These are phyloP conservation scores for Escarpia spicata DNA, from an alignment of 2,888 invertebrate genomes.

Conservation along the genomic window DNA sequence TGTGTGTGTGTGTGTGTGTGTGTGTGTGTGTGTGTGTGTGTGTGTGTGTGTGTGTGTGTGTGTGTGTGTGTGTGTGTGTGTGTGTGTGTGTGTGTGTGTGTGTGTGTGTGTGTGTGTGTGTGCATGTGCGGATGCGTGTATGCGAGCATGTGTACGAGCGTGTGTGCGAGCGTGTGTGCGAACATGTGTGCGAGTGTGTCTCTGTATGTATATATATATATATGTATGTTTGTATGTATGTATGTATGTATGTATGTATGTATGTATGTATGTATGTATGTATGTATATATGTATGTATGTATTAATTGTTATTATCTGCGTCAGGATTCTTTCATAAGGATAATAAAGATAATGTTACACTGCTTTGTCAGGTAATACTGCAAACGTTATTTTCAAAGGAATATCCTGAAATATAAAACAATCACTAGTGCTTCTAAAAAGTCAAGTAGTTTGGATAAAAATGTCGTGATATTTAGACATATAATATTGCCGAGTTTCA, in stretches of 20 bases:
- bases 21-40: not conserved
- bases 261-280: constrained; percentile 24
- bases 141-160: not conserved
- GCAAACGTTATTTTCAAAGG: too few relatives aligned
- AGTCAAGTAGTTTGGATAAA: too few relatives aligned
- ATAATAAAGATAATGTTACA: too few relatives aligned
- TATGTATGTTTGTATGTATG: not conserved
- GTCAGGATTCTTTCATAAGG: too few relatives aligned
- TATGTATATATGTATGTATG: constrained; percentile 23
- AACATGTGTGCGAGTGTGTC: not conserved
- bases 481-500: too few relatives aligned
- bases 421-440: too few relatives aligned
- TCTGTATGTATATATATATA: not conserved
- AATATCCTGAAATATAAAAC: too few relatives aligned
- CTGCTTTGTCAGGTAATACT: too few relatives aligned
- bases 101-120: not conserved
- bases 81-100: constrained; percentile 7
- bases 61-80: not conserved
- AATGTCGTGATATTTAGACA: too few relatives aligned
- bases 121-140: not conserved
- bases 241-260: not conserved
- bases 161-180: not conserved
- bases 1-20: not conserved
- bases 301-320: too few relatives aligned
- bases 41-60: not conserved